Evolutionary conservation across 2,113 vertebrate genomes (phyloP).

Genomic region (Heterocephalus glaber): DNA sequence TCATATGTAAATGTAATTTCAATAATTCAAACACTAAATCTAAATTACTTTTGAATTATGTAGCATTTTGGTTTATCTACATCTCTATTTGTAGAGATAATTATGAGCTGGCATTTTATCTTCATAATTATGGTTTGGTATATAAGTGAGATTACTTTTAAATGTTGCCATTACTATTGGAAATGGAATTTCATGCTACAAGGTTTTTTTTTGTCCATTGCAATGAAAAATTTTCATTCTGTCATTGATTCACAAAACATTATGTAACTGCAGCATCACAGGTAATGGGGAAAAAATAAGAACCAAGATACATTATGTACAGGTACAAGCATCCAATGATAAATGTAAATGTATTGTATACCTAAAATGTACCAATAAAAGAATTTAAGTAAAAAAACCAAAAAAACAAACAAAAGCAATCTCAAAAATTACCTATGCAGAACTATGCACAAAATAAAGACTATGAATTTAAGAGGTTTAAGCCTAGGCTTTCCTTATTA

Average conservation of each 20-base stretch:
- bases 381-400: no score
- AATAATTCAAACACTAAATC: slow-evolving; percentile 15
- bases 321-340: no score
- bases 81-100: slow-evolving; percentile 38
- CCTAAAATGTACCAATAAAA: no score
- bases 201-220: not conserved
- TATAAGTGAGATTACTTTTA: slow-evolving; percentile 53
- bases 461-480: not conserved
- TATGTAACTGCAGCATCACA: not conserved
- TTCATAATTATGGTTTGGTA: slow-evolving; percentile 24
- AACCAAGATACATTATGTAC: no score
- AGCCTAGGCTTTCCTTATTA: not conserved
- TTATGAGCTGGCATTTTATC: slow-evolving; percentile 46
- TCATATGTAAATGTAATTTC: slow-evolving; percentile 20
- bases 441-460: slow-evolving; percentile 6
- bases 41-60: slow-evolving; percentile 58
- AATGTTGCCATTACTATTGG: slow-evolving; percentile 42
- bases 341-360: no score
- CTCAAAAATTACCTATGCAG: slow-evolving; percentile 1
- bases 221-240: slow-evolving; percentile 39
- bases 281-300: no score
- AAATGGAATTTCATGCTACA: slow-evolving; percentile 2
- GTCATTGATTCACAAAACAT: not conserved
- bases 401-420: not conserved
- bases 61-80: slow-evolving; percentile 48